Base-by-base conservation (phyloP, 1,140 invertebrate genomes). In the Drosophila nebulosa region DNA sequence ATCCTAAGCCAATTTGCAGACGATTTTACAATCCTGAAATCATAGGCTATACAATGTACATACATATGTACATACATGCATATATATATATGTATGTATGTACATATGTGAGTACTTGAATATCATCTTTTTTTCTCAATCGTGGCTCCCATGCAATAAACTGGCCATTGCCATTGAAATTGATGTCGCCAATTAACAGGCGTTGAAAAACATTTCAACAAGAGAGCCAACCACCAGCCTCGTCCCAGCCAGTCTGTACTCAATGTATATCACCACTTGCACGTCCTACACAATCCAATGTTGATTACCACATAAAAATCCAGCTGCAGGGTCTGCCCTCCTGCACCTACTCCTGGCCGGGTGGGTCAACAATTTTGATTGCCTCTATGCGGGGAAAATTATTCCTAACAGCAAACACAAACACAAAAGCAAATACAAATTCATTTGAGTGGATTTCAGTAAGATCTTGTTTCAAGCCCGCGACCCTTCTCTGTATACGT, bases 241-340 rank as follows among this genome's bases (percentile, higher is more conserved):
- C 78, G 66, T 79, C 71, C 52, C 36, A 9, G 52, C 22, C 26
- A 24, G 18, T 50, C 36, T 65, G 50, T 66, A 76, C 7, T 21
- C 76, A 68, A 62, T 62, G 32, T 61, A 80, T 69, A 85, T 85
- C 80, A 85, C 73, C 81, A 81, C 81, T 84, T 76, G 56, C 65
- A 77, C 77, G 85, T 74, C 63, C 77, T 78, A 80, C 74, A 81
- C 80, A 85, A 80, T 86, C 80, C 81, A 66, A 70, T 85, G 81
- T 85, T 85, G 80, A 85, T 85, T 85, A 85, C 81, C 74, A 74
- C 81, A 85, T 86, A 85, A 86, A 86, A 85, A 78, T 80, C 77
- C 63, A 74, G 60, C 74, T 71, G 62, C 55, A 66, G 59, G 61
- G 64, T 59, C 69, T 52, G 50, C n/a, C 58, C 68, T 75, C 75